These are phyloP conservation scores for Thaumetopoea pityocampa DNA, from an alignment of 1,140 invertebrate genomes.

Conservation along the genomic window DNA sequence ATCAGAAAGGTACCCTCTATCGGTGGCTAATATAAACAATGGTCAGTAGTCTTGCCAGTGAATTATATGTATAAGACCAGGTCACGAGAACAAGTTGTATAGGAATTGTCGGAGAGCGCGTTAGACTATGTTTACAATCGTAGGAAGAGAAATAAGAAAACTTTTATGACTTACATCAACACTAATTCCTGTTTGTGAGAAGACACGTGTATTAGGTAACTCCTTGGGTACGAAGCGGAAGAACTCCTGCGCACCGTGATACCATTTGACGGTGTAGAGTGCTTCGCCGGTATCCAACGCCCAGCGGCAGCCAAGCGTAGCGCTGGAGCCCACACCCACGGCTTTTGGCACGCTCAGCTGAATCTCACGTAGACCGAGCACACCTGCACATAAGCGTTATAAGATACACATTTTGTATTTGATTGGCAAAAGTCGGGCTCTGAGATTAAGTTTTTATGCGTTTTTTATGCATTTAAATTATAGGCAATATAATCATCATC, in stretches of 20 bases:
- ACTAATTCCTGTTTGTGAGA: conserved; percentile 78
- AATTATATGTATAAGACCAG: no score
- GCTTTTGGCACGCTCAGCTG: conserved; percentile 79
- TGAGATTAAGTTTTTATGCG: no score
- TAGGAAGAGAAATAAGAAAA: background rate
- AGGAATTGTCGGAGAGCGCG: no score
- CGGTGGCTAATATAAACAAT: no score
- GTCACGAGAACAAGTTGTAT: no score
- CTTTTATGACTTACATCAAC: conserved; percentile 82
- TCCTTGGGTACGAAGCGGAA: conserved; percentile 86
- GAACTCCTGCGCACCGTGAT: conserved; percentile 86
- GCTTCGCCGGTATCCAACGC: conserved; percentile 79
- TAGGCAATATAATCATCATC: no score
- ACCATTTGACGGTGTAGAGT: conserved; percentile 90
- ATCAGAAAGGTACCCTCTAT: no score
- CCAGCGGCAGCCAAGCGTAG: conserved; percentile 80
- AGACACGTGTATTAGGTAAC: conserved; percentile 81
- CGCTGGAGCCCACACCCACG: conserved; percentile 78
- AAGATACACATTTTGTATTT: no score
- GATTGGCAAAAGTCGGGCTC: no score
- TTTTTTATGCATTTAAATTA: no score
- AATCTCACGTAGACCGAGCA: conserved; percentile 78
- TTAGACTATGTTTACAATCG: no score
- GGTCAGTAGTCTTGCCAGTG: no score
- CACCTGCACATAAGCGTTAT: conserved; percentile 42